Conservation (phyloP, 2,113 vertebrate genomes). For the Chloebia gouldiae region DNA sequence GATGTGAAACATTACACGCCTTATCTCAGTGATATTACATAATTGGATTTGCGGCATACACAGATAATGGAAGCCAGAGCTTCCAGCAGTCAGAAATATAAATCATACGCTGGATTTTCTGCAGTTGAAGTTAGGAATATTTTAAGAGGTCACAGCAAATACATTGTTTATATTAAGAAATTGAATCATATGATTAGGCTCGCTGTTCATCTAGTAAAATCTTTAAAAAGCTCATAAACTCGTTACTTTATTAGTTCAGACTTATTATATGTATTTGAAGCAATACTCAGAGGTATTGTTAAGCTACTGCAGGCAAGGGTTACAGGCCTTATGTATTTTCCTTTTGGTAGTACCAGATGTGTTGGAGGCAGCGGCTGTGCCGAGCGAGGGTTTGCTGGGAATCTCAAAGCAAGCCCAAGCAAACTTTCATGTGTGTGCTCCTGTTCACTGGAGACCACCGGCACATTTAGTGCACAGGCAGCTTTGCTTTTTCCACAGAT, state of each 20-base stretch:
- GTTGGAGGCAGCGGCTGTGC: background rate
- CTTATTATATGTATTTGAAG: conserved; percentile 72
- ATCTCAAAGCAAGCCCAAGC: background rate
- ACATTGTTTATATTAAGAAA: conserved; percentile 65
- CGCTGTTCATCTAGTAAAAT: conserved; percentile 78
- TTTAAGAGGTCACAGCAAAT: conserved; percentile 51
- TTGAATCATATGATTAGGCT: conserved; percentile 51
- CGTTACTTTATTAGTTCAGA: conserved; percentile 73
- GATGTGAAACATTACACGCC: conserved; percentile 30
- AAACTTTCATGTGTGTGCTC: background rate
- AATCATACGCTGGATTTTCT: background rate
- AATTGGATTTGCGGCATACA: background rate
- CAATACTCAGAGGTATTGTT: conserved; percentile 74
- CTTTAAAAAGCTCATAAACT: conserved; percentile 78
- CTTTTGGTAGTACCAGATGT: conserved; percentile 18
- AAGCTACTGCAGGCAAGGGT: conserved; percentile 71
- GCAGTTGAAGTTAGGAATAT: conserved; percentile 15
- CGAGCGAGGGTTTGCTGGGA: background rate
- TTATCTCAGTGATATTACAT: conserved; percentile 35
- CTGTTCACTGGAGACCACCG: background rate
- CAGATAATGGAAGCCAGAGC: conserved; percentile 44
- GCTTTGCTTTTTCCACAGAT: background rate
- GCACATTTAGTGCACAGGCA: accelerated
- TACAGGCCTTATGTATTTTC: conserved; percentile 41
- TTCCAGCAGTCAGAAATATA: conserved; percentile 27